Evolutionary conservation across 2,797 vertebrate genomes (phyloP), one percentile per base, ranked within the genome.

Genomic region (Amblyraja radiata): DNA sequence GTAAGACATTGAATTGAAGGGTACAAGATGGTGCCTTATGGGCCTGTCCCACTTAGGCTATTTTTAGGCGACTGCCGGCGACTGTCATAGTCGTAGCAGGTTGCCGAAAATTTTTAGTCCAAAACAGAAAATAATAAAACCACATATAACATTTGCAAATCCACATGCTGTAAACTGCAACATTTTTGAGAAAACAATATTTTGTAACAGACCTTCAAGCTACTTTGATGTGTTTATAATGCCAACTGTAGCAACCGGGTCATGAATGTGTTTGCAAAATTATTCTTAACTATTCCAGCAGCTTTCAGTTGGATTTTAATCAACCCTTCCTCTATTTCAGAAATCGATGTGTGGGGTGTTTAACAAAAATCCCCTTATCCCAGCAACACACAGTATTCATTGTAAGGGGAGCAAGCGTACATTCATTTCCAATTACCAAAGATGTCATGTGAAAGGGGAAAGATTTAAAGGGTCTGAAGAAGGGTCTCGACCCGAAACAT

Each of bases 331-430:
- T 92, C 90, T 65, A 88, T 21, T 46, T 54, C 39, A 76, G 90
- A n/a, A 92, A 92, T n/a, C 21, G 74, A 16, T n/a, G 6, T 92
- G 71, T 92, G 90, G 39, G 36, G 65, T n/a, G 13, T 92, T 91
- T 6, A 92, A 92, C 71, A 54, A 73, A 90, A 92, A 18, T 63
- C 39, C 11, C 90, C 36, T 74, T 58, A 92, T 73, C 21, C 54
- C 71, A 16, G 3, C 90, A 74, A 28, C 71, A 76, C 90, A 74
- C 84, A 68, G 61, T 32, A 88, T 32, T 36, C 84, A 32, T 65
- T 88, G 61, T n/a, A 32, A 54, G 91, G 68, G 1, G 73, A 91
- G 68, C 65, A 7, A 13, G 10, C 10, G 88, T 39, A 54, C 90
- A 39, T 90, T 68, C 46, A 1, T 28, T 32, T 54, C 46, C 90